Evolutionary conservation across 2,888 invertebrate genomes (phyloP), one percentile per base, ranked within the genome.

Genomic region (Saturnia japonica): DNA sequence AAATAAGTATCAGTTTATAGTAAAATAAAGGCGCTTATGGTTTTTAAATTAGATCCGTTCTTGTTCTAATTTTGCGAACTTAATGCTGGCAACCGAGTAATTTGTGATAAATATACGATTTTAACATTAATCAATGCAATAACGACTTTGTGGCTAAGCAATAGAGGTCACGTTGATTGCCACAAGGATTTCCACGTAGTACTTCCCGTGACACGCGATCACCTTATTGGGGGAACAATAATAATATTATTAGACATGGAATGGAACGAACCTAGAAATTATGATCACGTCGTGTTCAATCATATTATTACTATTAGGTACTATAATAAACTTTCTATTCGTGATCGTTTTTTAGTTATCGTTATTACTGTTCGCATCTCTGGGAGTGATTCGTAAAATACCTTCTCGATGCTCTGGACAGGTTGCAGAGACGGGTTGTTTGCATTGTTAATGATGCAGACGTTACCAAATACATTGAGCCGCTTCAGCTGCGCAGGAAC

Each of bases 231-330:
- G 76, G 76, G 82, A 82, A 81, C 83, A 83, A 85, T 87, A 86
- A 85, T 87, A 87, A 87, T 86, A 85, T 88, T 90, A 89, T 87
- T 87, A 85, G 80, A 82, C 80, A 82, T 81, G 83, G 83, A 83
- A 84, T 82, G 83, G 84, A 83, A 84, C 79, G 78, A 77, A 76
- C 80, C 76, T 83, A 75, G 78, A 82, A 85, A 85, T 86, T 85
- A 84, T 79, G 83, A 82, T 80, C 82, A 79, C 77, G 80, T 79
- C 80, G 84, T 82, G 82, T 84, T 86, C 86, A 85, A 87, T 86
- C 85, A 85, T 84, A 86, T 83, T 79, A 81, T 82, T 83, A 79
- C 80, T 79, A n/a, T n/a, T n/a, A n/a, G n/a, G n/a, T n/a, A 82
- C 83, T 83, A 79, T 81, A 82, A 85, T 85, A 83, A 84, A 82